phyloP scores from a whole-genome alignment of 2,888 invertebrate genomes.

The Iselma pallidipennis region DNA sequence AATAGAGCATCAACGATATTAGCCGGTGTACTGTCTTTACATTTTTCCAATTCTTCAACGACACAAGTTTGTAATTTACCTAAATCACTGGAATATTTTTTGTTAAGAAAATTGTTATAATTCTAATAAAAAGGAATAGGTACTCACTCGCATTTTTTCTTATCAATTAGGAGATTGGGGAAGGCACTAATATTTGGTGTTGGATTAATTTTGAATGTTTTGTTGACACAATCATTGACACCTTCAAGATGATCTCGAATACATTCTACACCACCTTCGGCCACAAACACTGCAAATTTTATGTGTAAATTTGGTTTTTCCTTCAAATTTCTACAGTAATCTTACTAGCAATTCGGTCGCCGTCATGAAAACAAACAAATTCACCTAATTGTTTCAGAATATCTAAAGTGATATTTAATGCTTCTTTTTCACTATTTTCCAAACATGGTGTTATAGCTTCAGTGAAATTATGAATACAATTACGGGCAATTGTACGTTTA shows the following conservation, averaged over 20 bases:
- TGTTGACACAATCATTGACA: constrained; percentile 67
- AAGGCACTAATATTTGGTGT: constrained; percentile 57
- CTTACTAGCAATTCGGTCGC: constrained; percentile 80
- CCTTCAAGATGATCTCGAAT: constrained; percentile 63
- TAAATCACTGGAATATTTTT: constrained; percentile 58
- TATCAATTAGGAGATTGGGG: constrained; percentile 65
- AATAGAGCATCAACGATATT: constrained; percentile 80
- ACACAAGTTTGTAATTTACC: constrained; percentile 62
- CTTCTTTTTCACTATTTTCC: constrained; percentile 63
- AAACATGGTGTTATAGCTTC: constrained; percentile 66
- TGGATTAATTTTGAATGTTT: constrained; percentile 61
- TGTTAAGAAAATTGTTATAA: neutral
- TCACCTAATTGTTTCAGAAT: constrained; percentile 71
- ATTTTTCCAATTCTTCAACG: constrained; percentile 66
- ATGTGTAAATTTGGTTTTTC: constrained; percentile 4
- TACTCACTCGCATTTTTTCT: constrained; percentile 61
- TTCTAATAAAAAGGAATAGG: neutral
- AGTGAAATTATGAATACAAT: constrained; percentile 65
- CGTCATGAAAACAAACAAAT: constrained; percentile 79
- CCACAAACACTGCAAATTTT: constrained; percentile 70
- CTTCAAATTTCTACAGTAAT: constrained; percentile 28
- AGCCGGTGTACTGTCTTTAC: constrained; percentile 74
- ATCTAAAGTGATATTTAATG: constrained; percentile 65
- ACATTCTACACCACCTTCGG: constrained; percentile 81
- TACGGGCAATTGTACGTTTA: constrained; percentile 63